A percentile compares a stretch with the other conserved stretches of the same genome.
Conservation (phyloP, 1,140 invertebrate species). For the Hydropsyche tenuis region DNA sequence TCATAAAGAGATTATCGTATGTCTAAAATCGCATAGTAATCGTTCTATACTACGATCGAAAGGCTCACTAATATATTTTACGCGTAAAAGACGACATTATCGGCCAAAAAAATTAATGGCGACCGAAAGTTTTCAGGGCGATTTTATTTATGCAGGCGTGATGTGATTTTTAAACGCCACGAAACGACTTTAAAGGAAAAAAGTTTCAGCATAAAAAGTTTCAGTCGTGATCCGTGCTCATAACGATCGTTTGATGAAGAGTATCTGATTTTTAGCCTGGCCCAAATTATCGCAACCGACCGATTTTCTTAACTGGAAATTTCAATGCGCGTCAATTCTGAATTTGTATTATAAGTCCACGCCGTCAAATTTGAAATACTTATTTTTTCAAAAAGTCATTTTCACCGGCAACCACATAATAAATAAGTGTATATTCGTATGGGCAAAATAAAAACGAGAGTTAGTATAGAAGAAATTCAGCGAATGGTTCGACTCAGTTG, state of each 20-base stretch:
- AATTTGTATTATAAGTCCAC: not conserved
- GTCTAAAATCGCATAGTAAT: not conserved
- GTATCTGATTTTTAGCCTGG: not conserved
- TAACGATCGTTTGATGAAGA: constrained; percentile 25
- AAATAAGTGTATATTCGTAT: too few relatives aligned
- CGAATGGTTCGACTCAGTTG: not conserved
- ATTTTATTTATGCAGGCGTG: constrained; percentile 38
- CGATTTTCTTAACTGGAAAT: too few relatives aligned
- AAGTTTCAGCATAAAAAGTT: constrained; percentile 36
- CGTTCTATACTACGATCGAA: not conserved
- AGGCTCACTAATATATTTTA: not conserved
- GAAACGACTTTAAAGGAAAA: constrained; percentile 14
- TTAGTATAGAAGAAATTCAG: too few relatives aligned
- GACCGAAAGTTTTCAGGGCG: constrained; percentile 24
- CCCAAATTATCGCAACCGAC: not conserved
- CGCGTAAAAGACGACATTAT: constrained; percentile 3
- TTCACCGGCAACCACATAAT: too few relatives aligned
- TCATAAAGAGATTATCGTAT: too few relatives aligned
- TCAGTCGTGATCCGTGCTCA: constrained; percentile 16
- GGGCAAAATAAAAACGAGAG: too few relatives aligned
- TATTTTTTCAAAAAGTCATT: too few relatives aligned
- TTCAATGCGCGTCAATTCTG: not conserved
- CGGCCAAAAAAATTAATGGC: constrained; percentile 32
- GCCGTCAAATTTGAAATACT: not conserved
- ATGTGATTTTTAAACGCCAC: constrained; percentile 37